These are phyloP conservation scores for Amblyornis subalaris DNA, from an alignment of 2,113 vertebrate genomes.

Conservation along the genomic window DNA sequence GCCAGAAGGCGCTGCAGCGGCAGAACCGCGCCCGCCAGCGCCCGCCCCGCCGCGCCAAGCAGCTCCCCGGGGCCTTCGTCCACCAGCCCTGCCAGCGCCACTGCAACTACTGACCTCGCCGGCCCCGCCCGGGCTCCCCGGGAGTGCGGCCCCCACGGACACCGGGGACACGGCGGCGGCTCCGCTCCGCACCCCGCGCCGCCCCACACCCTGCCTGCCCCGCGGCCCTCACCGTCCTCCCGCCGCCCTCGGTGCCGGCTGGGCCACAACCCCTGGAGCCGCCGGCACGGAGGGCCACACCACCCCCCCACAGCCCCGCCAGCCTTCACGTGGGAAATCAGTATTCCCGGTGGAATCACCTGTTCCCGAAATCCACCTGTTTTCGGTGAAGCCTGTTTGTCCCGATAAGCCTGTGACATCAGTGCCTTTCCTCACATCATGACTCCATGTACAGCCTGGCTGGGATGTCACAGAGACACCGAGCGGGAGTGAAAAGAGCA, in stretches of 20 bases:
- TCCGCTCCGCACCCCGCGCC: neutral
- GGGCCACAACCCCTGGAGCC: neutral
- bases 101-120: slow-evolving; percentile 84
- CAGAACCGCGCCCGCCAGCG: slow-evolving; percentile 89
- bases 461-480: slow-evolving; percentile 15
- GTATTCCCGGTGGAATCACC: neutral
- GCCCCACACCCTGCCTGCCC: neutral
- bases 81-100: slow-evolving; percentile 94
- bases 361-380: neutral
- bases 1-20: slow-evolving; percentile 86
- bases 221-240: neutral
- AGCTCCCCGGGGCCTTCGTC: slow-evolving; percentile 77
- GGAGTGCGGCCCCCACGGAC: neutral
- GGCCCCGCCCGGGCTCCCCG: neutral
- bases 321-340: neutral
- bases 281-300: rapidly evolving
- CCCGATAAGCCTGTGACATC: slow-evolving; percentile 49
- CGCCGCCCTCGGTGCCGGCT: rapidly evolving
- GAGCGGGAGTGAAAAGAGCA: neutral
- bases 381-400: neutral
- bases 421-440: slow-evolving; percentile 57
- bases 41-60: slow-evolving; percentile 74
- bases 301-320: neutral
- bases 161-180: neutral
- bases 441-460: neutral